A percentile compares a stretch with the other conserved stretches of the same genome.
Evolutionary conservation across 2,113 vertebrate genomes (phyloP).

Genomic region (Addax nasomaculatus): DNA sequence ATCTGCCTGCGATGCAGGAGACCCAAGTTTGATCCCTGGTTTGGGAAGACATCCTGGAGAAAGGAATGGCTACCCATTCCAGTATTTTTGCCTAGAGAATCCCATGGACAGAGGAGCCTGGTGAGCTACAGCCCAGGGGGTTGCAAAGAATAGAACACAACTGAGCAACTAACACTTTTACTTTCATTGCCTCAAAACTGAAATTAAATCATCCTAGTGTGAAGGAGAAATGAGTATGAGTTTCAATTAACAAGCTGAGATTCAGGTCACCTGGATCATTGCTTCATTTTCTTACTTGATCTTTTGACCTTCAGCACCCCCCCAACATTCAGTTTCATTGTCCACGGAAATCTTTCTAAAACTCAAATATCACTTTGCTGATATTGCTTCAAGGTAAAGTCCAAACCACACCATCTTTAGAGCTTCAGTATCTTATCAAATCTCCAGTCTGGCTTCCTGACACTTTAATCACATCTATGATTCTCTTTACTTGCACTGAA

Average conservation of each 20-base stretch:
- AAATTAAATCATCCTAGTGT: not conserved
- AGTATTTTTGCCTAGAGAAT: not conserved
- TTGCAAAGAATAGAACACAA: not conserved
- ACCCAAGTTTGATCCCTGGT: not conserved
- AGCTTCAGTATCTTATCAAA: too few species aligned
- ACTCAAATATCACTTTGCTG: not conserved
- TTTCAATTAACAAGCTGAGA: not conserved
- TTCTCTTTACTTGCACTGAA: not conserved
- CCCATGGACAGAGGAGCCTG: not conserved
- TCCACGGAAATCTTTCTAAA: not conserved
- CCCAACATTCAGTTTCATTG: not conserved
- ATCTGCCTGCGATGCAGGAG: accelerated
- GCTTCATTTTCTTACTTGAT: not conserved
- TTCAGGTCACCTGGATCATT: not conserved
- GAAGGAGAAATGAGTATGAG: not conserved
- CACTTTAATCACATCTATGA: not conserved
- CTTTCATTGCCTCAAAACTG: not conserved
- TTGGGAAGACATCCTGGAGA: not conserved
- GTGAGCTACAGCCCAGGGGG: not conserved
- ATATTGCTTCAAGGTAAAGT: not conserved
- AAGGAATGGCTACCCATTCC: not conserved
- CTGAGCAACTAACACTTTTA: not conserved
- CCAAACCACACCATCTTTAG: not conserved
- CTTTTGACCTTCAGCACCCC: not conserved
- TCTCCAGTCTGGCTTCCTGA: not conserved